Base-by-base conservation (phyloP, 2,797 vertebrate species). In the Nannoperca obscura region DNA sequence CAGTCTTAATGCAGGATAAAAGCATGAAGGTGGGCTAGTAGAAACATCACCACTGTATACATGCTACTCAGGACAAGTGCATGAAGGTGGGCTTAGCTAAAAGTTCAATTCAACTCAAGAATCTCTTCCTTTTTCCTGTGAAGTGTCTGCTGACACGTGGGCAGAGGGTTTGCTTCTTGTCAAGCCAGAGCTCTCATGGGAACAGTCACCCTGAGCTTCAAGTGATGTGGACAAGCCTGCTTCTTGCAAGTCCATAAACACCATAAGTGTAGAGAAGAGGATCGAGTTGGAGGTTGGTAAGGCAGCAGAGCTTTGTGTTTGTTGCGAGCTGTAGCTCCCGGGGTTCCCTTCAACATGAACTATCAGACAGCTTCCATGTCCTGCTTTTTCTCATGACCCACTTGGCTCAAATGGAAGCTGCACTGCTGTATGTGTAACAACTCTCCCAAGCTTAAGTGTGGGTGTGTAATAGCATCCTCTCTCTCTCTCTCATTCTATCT, bases 371-470 rank as follows among this genome's bases (percentile, higher is more conserved):
- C n/a, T 34, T 68, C 55, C 40, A 40, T 49, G 46, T 46, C 59
- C 66, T 46, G 36, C 10, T 73, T 79, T 57, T 76, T 74, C 81
- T 76, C 53, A 65, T 86, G 79, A 87, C 90, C 81, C 84, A 85
- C 57, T 89, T 83, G 77, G 84, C 84, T 80, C 61, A 36, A 79
- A 77, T 58, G 61, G 15, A 71, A 53, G 78, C 50, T 34, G 47
- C 53, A 54, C 20, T 34, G 38, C 58, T 68, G 53, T 30, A 44
- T 57, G 71, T 64, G 52, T 71, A 81, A 63, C 42, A 12, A 52
- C 36, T 78, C 70, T 81, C 70, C 38, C 14, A 36, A 75, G 76
- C 67, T 78, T 42, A 30, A 70, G 70, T 47, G 62, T 42, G 55
- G 78, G 74, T 74, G 74, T 86, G 74, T 74, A 76, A 82, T 52